phyloP scores from a whole-genome alignment of 2,888 invertebrate genomes.

The Synanthedon tipuliformis region DNA sequence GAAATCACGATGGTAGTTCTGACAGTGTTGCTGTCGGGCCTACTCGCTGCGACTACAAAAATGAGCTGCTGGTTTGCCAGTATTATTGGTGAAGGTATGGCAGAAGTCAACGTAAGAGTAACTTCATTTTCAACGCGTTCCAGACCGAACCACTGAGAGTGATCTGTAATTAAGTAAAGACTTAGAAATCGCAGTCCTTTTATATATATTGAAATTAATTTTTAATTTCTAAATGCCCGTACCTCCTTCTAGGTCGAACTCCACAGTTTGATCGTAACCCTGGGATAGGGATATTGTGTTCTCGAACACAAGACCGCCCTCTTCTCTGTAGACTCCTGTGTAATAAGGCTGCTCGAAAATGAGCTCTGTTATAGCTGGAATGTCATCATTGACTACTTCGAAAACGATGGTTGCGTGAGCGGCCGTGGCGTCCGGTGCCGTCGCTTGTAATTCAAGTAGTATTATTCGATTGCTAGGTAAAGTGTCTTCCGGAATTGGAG shows the following conservation, averaged over 20 bases:
- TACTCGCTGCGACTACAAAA: too few relatives aligned
- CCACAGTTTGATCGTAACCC: constrained; percentile 15
- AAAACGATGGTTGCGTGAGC: constrained; percentile 22
- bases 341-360: constrained; percentile 16
- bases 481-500: constrained; percentile 15
- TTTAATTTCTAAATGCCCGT: background rate
- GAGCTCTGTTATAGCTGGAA: constrained; percentile 8
- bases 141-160: too few relatives aligned
- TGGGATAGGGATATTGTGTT: constrained; percentile 11
- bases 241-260: constrained; percentile 22
- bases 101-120: too few relatives aligned
- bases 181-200: too few relatives aligned
- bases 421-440: constrained; percentile 12
- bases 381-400: constrained; percentile 10
- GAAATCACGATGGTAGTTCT: constrained; percentile 16
- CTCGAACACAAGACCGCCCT: constrained; percentile 9
- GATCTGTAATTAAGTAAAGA: too few relatives aligned
- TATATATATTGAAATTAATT: too few relatives aligned
- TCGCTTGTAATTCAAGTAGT: constrained; percentile 18
- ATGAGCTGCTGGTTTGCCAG: too few relatives aligned
- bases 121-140: too few relatives aligned
- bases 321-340: constrained; percentile 14
- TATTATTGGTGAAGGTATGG: too few relatives aligned
- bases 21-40: too few relatives aligned
- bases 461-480: constrained; percentile 18